A percentile compares a stretch with the other conserved stretches of the same genome.
Evolutionary conservation across 2,113 vertebrate species (phyloP).

Genomic region (Austrofundulus limnaeus): DNA sequence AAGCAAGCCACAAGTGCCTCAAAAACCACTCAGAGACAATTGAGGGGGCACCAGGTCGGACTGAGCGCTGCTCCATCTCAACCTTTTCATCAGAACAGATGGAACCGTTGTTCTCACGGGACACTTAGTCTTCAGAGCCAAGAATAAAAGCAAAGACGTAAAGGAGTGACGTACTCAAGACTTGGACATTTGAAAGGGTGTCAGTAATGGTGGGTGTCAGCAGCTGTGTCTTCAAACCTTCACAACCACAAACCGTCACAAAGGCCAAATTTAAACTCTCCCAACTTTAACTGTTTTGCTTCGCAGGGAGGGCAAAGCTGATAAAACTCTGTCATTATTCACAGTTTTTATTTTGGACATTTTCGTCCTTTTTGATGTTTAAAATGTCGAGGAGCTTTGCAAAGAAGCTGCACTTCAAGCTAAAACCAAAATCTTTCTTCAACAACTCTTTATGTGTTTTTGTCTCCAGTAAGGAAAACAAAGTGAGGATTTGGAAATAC

Average conservation of each 20-base stretch:
- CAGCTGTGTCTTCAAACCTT: background rate
- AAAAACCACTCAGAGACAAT: constrained; percentile 36
- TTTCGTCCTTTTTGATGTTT: no score
- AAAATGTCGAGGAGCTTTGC: no score
- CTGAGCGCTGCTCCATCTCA: constrained; percentile 12
- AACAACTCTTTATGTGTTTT: no score
- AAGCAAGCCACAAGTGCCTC: constrained; percentile 17
- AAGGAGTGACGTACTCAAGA: constrained; percentile 16
- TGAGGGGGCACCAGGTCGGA: constrained; percentile 20
- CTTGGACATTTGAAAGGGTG: background rate
- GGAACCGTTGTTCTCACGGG: constrained; percentile 10
- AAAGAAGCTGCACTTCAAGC: no score
- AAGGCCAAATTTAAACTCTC: no score
- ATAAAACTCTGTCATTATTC: no score
- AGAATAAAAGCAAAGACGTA: constrained; percentile 33
- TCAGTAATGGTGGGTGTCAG: background rate
- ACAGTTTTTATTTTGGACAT: no score
- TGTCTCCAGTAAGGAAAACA: no score
- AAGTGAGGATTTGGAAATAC: no score
- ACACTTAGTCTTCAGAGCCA: constrained; percentile 24
- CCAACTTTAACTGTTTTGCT: no score
- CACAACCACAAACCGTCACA: background rate
- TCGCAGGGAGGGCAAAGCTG: no score
- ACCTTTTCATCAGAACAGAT: constrained; percentile 48
- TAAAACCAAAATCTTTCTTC: no score